These are phyloP conservation scores for Elegia similella DNA, from an alignment of 2,888 invertebrate genomes.

Conservation along the genomic window DNA sequence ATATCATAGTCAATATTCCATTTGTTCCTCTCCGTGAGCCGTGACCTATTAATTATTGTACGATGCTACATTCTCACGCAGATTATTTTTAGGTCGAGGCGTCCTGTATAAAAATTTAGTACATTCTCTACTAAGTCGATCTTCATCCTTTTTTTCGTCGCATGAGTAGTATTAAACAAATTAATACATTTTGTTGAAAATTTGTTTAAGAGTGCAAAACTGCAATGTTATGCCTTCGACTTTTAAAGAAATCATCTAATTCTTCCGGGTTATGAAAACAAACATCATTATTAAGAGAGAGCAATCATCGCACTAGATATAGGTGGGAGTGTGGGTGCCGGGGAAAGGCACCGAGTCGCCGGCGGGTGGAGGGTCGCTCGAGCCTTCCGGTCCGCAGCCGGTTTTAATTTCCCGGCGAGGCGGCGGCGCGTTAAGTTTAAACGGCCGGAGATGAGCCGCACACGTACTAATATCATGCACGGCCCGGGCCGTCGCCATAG, in stretches of 20 bases:
- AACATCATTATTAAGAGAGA: conserved; percentile 12
- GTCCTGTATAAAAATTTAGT: too few species aligned
- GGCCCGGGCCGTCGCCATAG: conserved; percentile 85
- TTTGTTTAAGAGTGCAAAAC: too few species aligned
- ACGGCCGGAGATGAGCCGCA: conserved; percentile 78
- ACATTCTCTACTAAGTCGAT: too few species aligned
- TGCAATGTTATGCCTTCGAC: background rate
- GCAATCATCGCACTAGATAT: conserved; percentile 14
- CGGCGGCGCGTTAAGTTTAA: conserved; percentile 71
- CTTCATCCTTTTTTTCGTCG: too few species aligned
- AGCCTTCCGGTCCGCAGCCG: conserved; percentile 74
- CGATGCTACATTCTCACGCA: too few species aligned
- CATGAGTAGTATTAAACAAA: too few species aligned
- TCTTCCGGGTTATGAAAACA: conserved; percentile 5
- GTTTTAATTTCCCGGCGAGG: conserved; percentile 77
- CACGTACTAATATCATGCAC: conserved; percentile 80
- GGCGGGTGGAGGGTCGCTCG: conserved; percentile 53
- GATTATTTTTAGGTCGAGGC: too few species aligned
- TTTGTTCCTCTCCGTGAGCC: too few species aligned
- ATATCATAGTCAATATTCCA: too few species aligned
- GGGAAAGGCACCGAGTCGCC: conserved; percentile 32
- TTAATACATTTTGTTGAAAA: too few species aligned
- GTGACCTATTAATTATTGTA: too few species aligned
- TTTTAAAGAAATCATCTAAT: background rate
- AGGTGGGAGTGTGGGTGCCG: conserved; percentile 25